Evolutionary conservation across 2,797 vertebrate species (phyloP), one percentile per base, ranked within the genome.

Genomic region (Myripristis jacobus): DNA sequence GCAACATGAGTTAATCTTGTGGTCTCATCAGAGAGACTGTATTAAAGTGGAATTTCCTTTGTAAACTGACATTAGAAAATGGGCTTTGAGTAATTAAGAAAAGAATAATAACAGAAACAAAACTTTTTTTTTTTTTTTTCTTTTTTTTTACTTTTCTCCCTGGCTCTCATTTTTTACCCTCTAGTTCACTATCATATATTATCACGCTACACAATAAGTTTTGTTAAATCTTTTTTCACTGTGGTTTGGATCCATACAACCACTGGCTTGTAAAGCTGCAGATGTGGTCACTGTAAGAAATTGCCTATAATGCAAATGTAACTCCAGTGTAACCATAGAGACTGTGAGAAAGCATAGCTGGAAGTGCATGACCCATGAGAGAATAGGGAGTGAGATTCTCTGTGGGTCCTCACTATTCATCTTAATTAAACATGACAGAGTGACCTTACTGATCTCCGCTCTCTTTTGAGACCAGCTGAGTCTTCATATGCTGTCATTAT

Each of bases 11-110:
- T 70, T 86, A 66, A 85, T 84, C 72, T 70, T 0, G 3, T 50
- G 43, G 80, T 43, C 54, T 53, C 61, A 82, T 79, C 64, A 60
- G 29, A 66, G 43, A 71, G 80, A 48, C 43, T 68, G 44, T 67
- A 81, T 87, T 86, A 82, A 87, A 79, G 18, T 36, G 0, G 18
- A 70, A 31, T 82, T 77, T 84, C 73, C 73, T 66, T 78, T 69
- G 19, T 43, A 53, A 69, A 67, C 18, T 38, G 61, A 57, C 44
- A 18, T 59, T 29, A 72, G 69, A 51, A 82, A 74, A 70, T 19
- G 0, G 16, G 47, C 24, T 62, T 59, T 25, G 63, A 64, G 15
- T 51, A 66, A 59, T 29, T 62, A 36, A 11, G 24, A 65, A 34
- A 47, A 46, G 21, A 48, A 36, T 44, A 25, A 12, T 10, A 51